Base-by-base conservation (phyloP, 2,113 vertebrate species). In the Dicrurus megarhynchus region DNA sequence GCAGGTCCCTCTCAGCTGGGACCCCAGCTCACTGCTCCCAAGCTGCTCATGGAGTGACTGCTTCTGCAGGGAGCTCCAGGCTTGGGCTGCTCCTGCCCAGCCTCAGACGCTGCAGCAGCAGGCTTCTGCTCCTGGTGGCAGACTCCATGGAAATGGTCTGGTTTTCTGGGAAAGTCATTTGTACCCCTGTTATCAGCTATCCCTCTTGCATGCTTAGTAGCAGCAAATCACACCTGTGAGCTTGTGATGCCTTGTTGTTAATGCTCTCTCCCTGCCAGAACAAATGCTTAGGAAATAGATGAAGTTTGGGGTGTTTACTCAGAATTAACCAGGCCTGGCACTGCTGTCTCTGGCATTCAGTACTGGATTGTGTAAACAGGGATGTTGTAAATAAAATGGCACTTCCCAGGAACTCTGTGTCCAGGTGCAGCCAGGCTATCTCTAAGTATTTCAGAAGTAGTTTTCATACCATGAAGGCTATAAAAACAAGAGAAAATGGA, bases 1-100 rank as follows among this genome's bases (percentile, higher is more conserved):
- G 27, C 0, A 0, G 4, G 39, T 30, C 27, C 56, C 27, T 47
- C 18, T 2, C 1, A 7, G 11, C 13, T 3, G 26, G 50, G 35
- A 41, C 39, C 9, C 21, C 16, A 2, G 52, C 46, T 47, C 1
- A 0, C 39, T 15, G 22, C n/a, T 60, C 16, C 2, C 53, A 16
- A 13, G 49, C 42, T 63, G 33, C 50, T 46, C 6, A 1, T 9
- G 37, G 14, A 47, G 13, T 11, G 27, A 7, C 22, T 28, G 18
- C 9, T 35, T 21, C 65, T 50, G 46, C 9, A 7, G 20, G 33
- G 28, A 74, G 19, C 76, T 64, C 41, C 46, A 13, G 61, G 41
- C 64, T 59, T 11, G 70, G 61, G 52, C 61, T 76, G 71, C 52
- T 79, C 65, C 88, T 55, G 57, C 73, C 57, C 57, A 33, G 49